These are phyloP conservation scores for Bufo bufo DNA, from an alignment of 2,113 vertebrate species.

Conservation along the genomic window DNA sequence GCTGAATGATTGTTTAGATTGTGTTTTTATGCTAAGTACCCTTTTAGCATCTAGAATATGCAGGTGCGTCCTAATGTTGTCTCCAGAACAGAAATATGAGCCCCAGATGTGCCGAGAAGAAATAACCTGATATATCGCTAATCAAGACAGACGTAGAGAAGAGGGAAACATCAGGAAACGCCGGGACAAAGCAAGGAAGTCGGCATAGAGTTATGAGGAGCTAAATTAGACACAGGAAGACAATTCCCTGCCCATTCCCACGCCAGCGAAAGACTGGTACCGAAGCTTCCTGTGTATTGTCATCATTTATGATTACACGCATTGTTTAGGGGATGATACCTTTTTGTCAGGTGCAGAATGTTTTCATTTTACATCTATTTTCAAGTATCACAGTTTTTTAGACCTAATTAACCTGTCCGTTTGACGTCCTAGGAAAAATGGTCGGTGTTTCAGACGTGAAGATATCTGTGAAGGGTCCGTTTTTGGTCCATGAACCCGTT, in stretches of 20 bases:
- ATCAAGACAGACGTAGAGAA: neutral
- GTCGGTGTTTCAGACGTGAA: too few relatives aligned
- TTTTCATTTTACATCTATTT: neutral
- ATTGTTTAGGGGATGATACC: neutral
- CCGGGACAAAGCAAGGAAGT: conserved; percentile 54
- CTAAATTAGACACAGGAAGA: conserved; percentile 46
- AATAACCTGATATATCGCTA: neutral
- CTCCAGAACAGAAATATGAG: neutral
- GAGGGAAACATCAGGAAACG: conserved; percentile 40
- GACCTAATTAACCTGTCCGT: too few relatives aligned
- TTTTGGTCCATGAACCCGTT: too few relatives aligned
- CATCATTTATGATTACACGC: neutral
- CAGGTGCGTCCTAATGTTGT: conserved; percentile 39
- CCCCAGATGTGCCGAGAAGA: conserved; percentile 11
- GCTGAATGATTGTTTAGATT: neutral
- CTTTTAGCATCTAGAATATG: neutral
- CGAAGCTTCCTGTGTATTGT: neutral
- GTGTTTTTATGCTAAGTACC: neutral
- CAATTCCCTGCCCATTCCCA: conserved; percentile 37
- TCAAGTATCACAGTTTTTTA: too few relatives aligned
- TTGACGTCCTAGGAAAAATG: too few relatives aligned
- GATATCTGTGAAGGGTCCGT: too few relatives aligned
- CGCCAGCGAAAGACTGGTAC: conserved; percentile 17
- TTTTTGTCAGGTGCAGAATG: neutral
- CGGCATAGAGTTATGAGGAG: neutral